These are phyloP conservation scores for Phallusia fumigata DNA, from an alignment of 23 tunicate genomes.

Conservation along the genomic window DNA sequence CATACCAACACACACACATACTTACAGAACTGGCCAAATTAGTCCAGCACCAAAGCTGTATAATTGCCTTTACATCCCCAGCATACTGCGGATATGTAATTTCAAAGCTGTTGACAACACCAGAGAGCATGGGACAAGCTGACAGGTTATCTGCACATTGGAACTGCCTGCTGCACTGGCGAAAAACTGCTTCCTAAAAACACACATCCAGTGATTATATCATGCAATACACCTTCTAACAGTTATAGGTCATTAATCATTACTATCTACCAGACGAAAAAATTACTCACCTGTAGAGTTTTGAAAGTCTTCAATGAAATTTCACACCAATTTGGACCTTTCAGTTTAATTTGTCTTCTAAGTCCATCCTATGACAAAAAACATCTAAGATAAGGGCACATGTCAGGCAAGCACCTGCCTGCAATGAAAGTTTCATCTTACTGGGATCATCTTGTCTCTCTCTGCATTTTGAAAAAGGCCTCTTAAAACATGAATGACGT, in stretches of 20 bases:
- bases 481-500: not conserved
- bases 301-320: not conserved
- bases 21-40: not conserved
- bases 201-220: not conserved
- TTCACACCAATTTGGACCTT: not conserved
- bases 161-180: not conserved
- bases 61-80: not conserved
- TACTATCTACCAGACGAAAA: too few species aligned
- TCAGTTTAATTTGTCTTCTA: not conserved
- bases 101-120: not conserved
- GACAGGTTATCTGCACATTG: not conserved
- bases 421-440: not conserved
- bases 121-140: not conserved
- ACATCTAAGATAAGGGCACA: not conserved
- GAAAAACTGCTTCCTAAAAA: constrained; percentile 3
- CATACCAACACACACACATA: too few species aligned
- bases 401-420: too few species aligned
- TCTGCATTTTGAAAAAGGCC: not conserved
- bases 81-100: not conserved
- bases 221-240: too few species aligned
- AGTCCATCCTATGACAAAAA: not conserved
- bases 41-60: constrained; percentile 5
- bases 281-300: not conserved
- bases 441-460: not conserved
- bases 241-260: too few species aligned